A percentile compares a stretch with the other conserved stretches of the same genome.
These are phyloP conservation scores for Trissolcus japonicus DNA, from an alignment of 2,888 invertebrate genomes.

Conservation along the genomic window DNA sequence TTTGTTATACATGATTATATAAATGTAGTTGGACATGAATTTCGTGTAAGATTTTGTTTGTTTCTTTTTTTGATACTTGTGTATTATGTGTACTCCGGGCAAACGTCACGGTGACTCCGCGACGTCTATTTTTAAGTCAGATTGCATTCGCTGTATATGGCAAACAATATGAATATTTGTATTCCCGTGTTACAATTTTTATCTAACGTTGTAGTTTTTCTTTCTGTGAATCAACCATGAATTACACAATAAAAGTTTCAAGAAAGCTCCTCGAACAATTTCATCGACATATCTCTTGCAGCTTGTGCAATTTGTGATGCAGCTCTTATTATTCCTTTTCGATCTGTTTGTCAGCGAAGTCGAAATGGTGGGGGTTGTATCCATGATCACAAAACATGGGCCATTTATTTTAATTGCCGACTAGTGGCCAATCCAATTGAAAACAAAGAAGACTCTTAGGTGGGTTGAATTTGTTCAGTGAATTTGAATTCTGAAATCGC, in stretches of 20 bases:
- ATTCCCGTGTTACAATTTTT: constrained; percentile 50
- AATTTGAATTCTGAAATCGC: no score
- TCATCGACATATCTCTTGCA: constrained; percentile 3
- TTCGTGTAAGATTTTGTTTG: constrained; percentile 12
- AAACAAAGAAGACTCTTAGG: no score
- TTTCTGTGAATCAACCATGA: constrained; percentile 50
- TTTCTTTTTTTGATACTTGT: constrained; percentile 39
- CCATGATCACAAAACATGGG: no score
- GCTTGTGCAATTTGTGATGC: no score
- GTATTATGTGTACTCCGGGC: constrained; percentile 25
- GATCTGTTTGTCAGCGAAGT: no score
- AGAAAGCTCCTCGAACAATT: constrained; percentile 41
- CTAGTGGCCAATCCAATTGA: no score
- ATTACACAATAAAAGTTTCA: constrained; percentile 42
- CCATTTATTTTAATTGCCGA: no score
- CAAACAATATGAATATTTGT: constrained; percentile 38
- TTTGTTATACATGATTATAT: constrained; percentile 45
- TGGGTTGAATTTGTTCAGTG: no score
- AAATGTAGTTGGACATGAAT: constrained; percentile 29
- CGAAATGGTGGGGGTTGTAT: no score
- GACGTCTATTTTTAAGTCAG: constrained; percentile 24
- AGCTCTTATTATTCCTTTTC: background rate
- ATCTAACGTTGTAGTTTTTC: constrained; percentile 48
- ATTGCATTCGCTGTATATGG: constrained; percentile 43
- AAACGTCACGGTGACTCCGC: constrained; percentile 8